Evolutionary conservation across 2,113 vertebrate genomes (phyloP).

Genomic region (Eleginops maclovinus): DNA sequence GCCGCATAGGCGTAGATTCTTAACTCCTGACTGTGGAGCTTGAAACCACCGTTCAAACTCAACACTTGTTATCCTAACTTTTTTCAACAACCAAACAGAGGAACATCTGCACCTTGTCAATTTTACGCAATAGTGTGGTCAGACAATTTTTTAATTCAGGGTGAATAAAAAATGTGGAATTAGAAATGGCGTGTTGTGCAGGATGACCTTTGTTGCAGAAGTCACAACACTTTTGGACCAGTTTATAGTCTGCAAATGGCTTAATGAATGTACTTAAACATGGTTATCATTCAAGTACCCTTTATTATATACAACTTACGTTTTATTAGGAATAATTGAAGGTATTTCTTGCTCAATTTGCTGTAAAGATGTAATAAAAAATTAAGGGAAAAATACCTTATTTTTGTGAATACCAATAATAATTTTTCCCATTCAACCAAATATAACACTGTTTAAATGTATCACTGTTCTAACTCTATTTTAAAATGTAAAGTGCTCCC

Average conservation of each 20-base stretch:
- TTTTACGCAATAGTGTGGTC: not conserved
- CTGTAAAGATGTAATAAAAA: not conserved
- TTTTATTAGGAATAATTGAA: not conserved
- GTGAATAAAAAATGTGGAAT: no score
- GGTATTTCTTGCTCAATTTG: not conserved
- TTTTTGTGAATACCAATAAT: not conserved
- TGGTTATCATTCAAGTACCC: not conserved
- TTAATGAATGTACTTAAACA: not conserved
- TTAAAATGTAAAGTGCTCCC: no score
- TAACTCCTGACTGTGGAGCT: not conserved
- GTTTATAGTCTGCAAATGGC: no score
- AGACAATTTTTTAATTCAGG: not conserved
- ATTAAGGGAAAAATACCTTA: not conserved
- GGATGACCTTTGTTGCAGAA: no score
- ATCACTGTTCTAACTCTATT: not conserved
- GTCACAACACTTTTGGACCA: no score
- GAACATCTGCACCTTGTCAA: not conserved
- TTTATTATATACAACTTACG: not conserved
- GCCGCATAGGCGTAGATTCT: not conserved
- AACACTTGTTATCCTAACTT: not conserved
- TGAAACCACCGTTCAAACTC: not conserved
- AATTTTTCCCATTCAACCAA: not conserved
- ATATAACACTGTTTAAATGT: not conserved
- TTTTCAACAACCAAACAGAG: not conserved
- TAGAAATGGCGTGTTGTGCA: no score